Evolutionary conservation across 2,113 vertebrate species (phyloP).

Genomic region (Nycticryphes semicollaris): DNA sequence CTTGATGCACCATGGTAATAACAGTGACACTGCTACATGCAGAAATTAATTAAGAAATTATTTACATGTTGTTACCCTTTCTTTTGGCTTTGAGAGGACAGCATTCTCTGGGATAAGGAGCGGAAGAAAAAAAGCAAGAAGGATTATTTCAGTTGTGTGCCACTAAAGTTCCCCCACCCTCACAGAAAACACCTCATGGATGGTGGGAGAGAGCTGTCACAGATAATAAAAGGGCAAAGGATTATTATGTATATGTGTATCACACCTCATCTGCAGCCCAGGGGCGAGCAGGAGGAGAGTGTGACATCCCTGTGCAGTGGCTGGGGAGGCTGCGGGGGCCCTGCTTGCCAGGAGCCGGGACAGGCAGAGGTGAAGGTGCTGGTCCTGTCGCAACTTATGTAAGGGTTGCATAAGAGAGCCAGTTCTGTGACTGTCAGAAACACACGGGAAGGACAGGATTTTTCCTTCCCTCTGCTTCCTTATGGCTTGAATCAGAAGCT

Average conservation of each 20-base stretch:
- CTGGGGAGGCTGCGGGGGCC: background rate
- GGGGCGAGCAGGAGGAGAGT: background rate
- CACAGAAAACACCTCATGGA: background rate
- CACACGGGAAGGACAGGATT: background rate
- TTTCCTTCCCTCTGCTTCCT: background rate
- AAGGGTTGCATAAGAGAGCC: slow-evolving; percentile 26
- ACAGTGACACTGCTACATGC: background rate
- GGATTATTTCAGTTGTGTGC: background rate
- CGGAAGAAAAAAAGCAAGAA: background rate
- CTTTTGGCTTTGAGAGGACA: background rate
- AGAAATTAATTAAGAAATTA: background rate
- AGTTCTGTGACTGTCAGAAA: slow-evolving; percentile 7
- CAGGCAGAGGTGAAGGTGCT: background rate
- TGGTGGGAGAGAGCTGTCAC: background rate
- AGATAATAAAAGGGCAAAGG: background rate
- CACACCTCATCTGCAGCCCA: background rate
- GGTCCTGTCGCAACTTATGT: background rate
- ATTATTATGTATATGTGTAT: background rate
- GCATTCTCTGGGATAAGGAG: background rate
- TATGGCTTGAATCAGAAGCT: background rate
- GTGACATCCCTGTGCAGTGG: background rate
- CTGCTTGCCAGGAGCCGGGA: background rate
- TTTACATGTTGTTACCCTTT: background rate
- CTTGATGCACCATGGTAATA: background rate
- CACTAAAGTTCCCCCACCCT: background rate